Evolutionary conservation across 2,888 invertebrate genomes (phyloP).

Genomic region (Pyralis farinalis): DNA sequence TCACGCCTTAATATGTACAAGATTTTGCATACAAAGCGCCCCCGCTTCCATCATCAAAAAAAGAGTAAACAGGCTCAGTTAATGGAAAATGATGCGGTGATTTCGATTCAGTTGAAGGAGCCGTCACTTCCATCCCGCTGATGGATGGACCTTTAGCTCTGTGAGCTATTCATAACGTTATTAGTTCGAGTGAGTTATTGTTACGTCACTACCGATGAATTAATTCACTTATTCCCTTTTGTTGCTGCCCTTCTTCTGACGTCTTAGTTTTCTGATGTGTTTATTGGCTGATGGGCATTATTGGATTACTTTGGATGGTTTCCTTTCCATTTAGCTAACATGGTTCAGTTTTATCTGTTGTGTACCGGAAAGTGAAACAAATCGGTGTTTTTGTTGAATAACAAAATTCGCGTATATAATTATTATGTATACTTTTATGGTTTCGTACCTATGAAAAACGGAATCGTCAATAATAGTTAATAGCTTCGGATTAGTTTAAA

Average conservation of each 20-base stretch:
- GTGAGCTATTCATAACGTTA: slow-evolving; percentile 43
- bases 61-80: slow-evolving; percentile 12
- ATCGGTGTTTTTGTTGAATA: no score
- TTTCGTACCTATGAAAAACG: no score
- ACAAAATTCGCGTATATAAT: no score
- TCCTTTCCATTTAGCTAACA: no score
- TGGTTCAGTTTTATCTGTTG: no score
- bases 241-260: slow-evolving; percentile 1
- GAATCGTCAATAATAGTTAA: no score
- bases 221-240: slow-evolving; percentile 21
- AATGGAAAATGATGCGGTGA: slow-evolving; percentile 46
- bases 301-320: neutral
- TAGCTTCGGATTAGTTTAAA: no score
- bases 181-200: slow-evolving; percentile 37
- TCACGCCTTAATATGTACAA: neutral
- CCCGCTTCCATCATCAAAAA: neutral
- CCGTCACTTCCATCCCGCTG: slow-evolving; percentile 30
- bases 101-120: slow-evolving; percentile 28
- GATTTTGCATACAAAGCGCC: neutral
- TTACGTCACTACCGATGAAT: slow-evolving; percentile 24
- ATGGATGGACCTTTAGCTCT: slow-evolving; percentile 30
- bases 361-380: no score
- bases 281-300: neutral
- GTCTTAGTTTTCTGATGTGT: slow-evolving; percentile 11
- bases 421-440: no score